Evolutionary conservation across 1,140 invertebrate genomes (phyloP).

Genomic region (Tetragnatha versicolor): DNA sequence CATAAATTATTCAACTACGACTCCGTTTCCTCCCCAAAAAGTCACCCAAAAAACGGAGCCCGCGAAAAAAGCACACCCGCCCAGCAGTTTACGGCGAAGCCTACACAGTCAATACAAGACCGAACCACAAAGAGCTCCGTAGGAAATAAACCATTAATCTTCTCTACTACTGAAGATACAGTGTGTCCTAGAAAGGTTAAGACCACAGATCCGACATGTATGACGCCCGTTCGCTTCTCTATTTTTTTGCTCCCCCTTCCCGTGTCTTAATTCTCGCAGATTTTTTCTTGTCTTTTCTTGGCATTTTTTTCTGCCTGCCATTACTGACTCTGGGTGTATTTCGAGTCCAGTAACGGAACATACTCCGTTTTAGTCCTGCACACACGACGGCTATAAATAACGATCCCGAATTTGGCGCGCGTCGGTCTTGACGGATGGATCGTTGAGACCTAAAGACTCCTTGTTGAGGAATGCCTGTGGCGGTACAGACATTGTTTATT

Average conservation of each 20-base stretch:
- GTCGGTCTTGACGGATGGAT: slow-evolving; percentile 2
- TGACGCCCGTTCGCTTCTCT: slow-evolving; percentile 15
- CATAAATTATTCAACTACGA: too few species aligned
- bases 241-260: slow-evolving; percentile 4
- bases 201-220: slow-evolving; percentile 30
- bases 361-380: slow-evolving; percentile 23
- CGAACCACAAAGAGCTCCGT: slow-evolving; percentile 16
- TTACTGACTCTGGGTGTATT: slow-evolving; percentile 18
- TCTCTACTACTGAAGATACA: slow-evolving; percentile 13
- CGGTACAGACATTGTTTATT: too few species aligned
- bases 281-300: background rate
- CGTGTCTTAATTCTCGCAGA: slow-evolving; percentile 23
- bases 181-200: slow-evolving; percentile 28
- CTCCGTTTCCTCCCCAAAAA: too few species aligned
- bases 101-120: slow-evolving; percentile 10
- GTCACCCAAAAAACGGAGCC: too few species aligned
- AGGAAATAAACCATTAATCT: slow-evolving; percentile 24
- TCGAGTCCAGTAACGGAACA: slow-evolving; percentile 15
- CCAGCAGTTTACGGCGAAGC: slow-evolving; percentile 10
- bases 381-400: slow-evolving; percentile 33
- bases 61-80: too few species aligned
- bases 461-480: slow-evolving; percentile 13
- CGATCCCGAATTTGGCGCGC: slow-evolving; percentile 34
- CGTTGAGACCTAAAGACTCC: slow-evolving; percentile 28
- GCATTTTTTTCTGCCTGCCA: background rate